Conservation (phyloP, 2,113 vertebrate species). For the Zosterops lateralis region DNA sequence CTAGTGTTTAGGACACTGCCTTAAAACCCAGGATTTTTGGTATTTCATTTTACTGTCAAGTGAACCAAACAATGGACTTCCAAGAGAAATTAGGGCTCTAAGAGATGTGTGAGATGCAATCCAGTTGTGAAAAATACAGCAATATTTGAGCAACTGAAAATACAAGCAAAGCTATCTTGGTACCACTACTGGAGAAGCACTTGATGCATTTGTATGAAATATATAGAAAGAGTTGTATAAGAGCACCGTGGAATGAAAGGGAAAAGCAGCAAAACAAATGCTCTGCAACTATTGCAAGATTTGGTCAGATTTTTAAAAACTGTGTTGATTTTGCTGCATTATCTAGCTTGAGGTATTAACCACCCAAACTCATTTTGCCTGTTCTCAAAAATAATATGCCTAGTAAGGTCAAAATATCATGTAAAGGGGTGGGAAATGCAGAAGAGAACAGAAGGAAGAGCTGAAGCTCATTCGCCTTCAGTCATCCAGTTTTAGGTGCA, state of each 20-base stretch:
- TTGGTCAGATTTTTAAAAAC: not conserved
- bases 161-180: not conserved
- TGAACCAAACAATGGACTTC: not conserved
- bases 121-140: not conserved
- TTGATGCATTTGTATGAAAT: rapidly evolving
- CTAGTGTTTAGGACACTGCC: rapidly evolving
- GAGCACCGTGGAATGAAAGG: not conserved
- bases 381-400: not conserved
- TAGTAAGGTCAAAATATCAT: not conserved
- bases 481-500: not conserved
- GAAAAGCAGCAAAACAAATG: not conserved
- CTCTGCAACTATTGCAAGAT: not conserved
- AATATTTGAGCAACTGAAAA: not conserved
- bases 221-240: not conserved
- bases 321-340: not conserved
- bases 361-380: not conserved
- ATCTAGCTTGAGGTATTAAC: not conserved
- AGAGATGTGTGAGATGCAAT: not conserved
- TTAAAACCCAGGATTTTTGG: not conserved
- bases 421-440: not conserved
- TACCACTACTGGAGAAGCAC: not conserved
- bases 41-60: not conserved
- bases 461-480: not conserved
- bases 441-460: not conserved
- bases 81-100: not conserved